A percentile compares a stretch with the other conserved stretches of the same genome.
Conservation (phyloP, 53 echinoderm and acorn worm species). For the Mesocentrotus franciscanus region DNA sequence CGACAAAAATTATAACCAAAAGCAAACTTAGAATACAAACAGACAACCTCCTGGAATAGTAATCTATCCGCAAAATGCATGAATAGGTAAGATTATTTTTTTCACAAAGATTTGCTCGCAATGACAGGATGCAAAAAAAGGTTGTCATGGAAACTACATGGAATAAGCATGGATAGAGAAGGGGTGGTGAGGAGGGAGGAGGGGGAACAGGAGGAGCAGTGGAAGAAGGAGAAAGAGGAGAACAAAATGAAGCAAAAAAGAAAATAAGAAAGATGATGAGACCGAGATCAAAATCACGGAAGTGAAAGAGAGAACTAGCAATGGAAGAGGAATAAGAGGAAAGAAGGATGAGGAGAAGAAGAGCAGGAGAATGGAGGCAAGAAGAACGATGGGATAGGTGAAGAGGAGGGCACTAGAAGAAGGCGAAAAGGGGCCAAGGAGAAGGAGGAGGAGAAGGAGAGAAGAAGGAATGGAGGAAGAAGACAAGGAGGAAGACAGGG, state of each 20-base stretch:
- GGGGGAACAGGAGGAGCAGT: neutral
- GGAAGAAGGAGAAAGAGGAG: neutral
- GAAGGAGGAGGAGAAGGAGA: neutral
- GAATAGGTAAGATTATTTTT: too few species aligned
- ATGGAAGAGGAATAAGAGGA: neutral
- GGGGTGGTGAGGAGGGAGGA: too few species aligned
- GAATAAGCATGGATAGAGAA: too few species aligned
- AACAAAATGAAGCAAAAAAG: neutral
- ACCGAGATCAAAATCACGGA: too few species aligned
- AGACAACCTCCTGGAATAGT: too few species aligned
- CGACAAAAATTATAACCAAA: too few species aligned
- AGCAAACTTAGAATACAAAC: too few species aligned
- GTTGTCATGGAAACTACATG: too few species aligned
- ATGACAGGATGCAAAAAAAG: too few species aligned
- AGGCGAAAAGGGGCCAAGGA: neutral
- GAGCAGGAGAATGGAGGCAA: neutral
- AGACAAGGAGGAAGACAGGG: neutral
- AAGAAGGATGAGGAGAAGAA: neutral
- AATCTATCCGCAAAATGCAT: too few species aligned
- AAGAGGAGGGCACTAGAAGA: neutral
- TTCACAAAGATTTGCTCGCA: too few species aligned
- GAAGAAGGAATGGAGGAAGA: neutral
- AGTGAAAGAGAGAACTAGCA: too few species aligned
- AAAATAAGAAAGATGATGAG: neutral
- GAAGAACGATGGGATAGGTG: neutral